A percentile compares a stretch with the other conserved stretches of the same genome.
Conservation (phyloP, 1,140 invertebrate species). For the Drosophila mojavensis region DNA sequence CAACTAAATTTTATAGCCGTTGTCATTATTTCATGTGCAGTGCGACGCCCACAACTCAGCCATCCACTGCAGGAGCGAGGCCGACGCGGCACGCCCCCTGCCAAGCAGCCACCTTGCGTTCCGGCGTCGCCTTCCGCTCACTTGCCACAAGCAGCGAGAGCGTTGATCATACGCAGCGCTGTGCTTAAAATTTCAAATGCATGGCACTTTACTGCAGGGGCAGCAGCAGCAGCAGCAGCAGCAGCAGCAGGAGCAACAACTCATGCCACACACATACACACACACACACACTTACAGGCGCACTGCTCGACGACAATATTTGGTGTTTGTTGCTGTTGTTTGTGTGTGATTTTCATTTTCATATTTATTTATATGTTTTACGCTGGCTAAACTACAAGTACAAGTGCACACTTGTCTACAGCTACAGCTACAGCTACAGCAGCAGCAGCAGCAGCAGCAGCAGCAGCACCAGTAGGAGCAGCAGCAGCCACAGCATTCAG, state of each 20-base stretch:
- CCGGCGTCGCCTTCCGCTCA: not conserved
- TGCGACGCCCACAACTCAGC: constrained; percentile 16
- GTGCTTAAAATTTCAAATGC: constrained; percentile 56
- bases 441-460: constrained; percentile 26
- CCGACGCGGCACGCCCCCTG: not conserved
- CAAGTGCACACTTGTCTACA: constrained; percentile 76
- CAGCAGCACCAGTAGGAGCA: not conserved
- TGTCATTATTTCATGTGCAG: constrained; percentile 54
- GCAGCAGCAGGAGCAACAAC: constrained; percentile 12
- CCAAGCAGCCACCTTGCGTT: not conserved
- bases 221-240: constrained; percentile 16
- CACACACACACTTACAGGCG: not conserved
- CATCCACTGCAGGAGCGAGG: constrained; percentile 1
- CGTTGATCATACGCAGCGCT: constrained; percentile 54
- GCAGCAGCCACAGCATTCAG: not conserved
- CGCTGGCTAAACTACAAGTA: constrained; percentile 70
- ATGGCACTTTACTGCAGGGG: constrained; percentile 40
- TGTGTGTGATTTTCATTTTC: constrained; percentile 47
- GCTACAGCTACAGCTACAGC: constrained; percentile 3
- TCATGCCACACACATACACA: constrained; percentile 1
- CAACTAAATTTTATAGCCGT: constrained; percentile 48
- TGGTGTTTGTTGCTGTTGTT: constrained; percentile 38
- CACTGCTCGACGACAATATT: constrained; percentile 37
- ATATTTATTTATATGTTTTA: constrained; percentile 62
- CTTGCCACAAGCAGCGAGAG: constrained; percentile 20